Base-by-base conservation (phyloP, 2,797 vertebrate species). In the Erethizon dorsatum region DNA sequence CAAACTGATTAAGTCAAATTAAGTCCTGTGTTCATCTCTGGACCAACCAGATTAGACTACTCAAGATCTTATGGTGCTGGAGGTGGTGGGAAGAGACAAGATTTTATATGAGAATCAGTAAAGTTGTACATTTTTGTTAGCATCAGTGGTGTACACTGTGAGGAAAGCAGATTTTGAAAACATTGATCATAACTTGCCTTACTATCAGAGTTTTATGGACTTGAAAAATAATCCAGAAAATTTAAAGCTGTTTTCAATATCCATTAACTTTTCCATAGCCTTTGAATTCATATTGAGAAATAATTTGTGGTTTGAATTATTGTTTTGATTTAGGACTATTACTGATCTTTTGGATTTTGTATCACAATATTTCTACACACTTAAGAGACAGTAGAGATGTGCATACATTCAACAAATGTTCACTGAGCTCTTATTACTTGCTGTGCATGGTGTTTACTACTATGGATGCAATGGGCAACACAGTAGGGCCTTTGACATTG, bases 251-350 rank as follows among this genome's bases (percentile, higher is more conserved):
- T 83, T 93, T 90, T 84, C 17, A 85, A 10, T 69, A 69, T n/a
- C 41, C 33, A 56, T 8, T 87, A 61, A 79, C 15, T 83, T 95
- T 88, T 67, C 22, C 52, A n/a, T 31, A 31, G 50, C n/a, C 18
- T 65, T 94, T 83, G 18, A 88, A 78, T 85, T 75, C 6, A 65
- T 83, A 89, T 22, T 56, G 45, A 78, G 59, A 82, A 94, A 85
- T 88, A 61, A 71, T 85, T 65, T 45, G 4, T 78, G 37, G 77
- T 79, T 83, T 50, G 83, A 82, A 41, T 50, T 80, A 37, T 83
- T 92, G 78, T 7, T 56, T 77, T 86, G 61, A 65, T 67, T 89
- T 63, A 69, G 22, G 75, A 59, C 7, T 83, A 28, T 83, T 78
- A 61, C 8, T 88, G 61, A 13, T 94, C 22, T 56, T 83, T 89